Evolutionary conservation across 2,797 vertebrate species (phyloP).

Genomic region (Tadarida brasiliensis): DNA sequence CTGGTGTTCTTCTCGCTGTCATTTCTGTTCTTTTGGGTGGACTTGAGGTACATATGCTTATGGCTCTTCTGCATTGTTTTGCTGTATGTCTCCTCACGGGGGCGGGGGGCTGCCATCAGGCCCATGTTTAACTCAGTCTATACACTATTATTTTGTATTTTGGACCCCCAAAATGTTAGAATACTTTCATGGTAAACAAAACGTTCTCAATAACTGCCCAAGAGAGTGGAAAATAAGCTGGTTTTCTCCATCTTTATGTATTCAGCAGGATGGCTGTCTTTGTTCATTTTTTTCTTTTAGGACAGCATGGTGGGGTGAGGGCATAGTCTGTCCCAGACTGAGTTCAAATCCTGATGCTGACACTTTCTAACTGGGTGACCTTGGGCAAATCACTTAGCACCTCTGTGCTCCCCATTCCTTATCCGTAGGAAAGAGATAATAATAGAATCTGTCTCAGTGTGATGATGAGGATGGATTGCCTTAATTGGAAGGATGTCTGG

Average conservation of each 20-base stretch:
- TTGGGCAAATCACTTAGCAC: neutral
- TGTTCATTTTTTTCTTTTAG: neutral
- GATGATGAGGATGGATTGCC: neutral
- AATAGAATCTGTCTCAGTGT: neutral
- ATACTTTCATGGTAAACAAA: slow-evolving; percentile 24
- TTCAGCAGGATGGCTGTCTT: neutral
- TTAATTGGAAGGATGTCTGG: neutral
- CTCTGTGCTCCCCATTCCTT: neutral
- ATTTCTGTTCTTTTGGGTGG: neutral
- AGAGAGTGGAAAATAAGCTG: neutral
- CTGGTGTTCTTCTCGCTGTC: neutral
- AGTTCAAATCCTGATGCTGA: neutral
- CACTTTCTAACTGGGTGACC: neutral
- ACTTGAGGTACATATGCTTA: neutral
- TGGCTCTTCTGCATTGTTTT: slow-evolving; percentile 22
- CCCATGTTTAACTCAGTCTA: neutral
- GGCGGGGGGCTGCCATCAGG: neutral
- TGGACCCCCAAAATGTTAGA: slow-evolving; percentile 42
- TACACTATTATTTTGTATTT: neutral
- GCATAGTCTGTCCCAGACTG: too few species aligned
- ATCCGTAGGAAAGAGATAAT: neutral
- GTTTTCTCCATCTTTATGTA: neutral
- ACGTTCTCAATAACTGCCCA: slow-evolving; percentile 30
- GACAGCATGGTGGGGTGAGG: neutral
- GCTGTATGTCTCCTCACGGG: neutral